Conservation (phyloP, 2,888 invertebrate genomes). For the Gryllus longicercus region DNA sequence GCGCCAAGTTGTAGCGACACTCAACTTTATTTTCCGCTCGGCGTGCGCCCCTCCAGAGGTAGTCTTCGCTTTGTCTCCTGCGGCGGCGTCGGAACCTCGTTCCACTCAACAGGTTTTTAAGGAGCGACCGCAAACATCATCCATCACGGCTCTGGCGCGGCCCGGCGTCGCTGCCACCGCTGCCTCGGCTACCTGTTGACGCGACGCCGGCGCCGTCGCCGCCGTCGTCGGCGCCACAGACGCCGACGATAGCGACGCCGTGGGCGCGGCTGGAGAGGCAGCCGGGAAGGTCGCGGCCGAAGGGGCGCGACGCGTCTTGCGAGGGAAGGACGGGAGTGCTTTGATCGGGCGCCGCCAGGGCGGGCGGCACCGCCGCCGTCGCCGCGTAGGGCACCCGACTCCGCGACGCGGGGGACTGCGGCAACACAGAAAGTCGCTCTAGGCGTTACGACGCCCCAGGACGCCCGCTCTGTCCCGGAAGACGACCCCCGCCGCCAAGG, state of each 20-base stretch:
- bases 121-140: conserved; percentile 27
- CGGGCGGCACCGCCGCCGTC: background rate
- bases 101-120: conserved; percentile 29
- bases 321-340: too few species aligned
- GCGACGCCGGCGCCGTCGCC: background rate
- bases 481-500: background rate
- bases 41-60: background rate
- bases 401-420: conserved; percentile 17
- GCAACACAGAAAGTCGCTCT: conserved; percentile 8
- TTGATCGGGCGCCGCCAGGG: background rate
- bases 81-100: background rate
- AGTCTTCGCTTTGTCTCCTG: background rate
- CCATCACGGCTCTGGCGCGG: conserved; percentile 20
- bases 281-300: background rate
- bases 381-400: background rate
- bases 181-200: background rate
- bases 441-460: background rate
- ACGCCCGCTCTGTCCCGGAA: background rate
- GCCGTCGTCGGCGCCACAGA: background rate
- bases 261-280: background rate
- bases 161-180: background rate
- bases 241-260: background rate
- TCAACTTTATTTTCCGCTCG: background rate
- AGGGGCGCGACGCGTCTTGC: background rate
- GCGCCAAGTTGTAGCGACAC: conserved; percentile 1